phyloP scores from a whole-genome alignment of 2,797 vertebrate genomes.

The Lacerta viridis region DNA sequence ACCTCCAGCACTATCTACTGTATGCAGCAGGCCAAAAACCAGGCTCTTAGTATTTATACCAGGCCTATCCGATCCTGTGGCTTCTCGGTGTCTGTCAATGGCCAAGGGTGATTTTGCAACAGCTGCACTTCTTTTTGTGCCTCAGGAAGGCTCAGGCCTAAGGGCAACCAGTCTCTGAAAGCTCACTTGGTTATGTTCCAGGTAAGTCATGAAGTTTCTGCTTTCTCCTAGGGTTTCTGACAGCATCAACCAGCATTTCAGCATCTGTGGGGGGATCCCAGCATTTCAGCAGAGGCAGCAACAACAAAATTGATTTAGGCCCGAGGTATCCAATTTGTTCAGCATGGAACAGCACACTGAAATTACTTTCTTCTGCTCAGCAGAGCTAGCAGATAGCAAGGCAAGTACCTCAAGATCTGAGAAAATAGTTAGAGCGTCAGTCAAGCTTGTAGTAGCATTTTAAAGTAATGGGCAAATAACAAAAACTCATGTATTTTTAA shows the following conservation, averaged over 20 bases:
- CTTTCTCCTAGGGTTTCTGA: not conserved
- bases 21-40: not conserved
- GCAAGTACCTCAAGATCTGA: not conserved
- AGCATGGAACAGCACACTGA: not conserved
- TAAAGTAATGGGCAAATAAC: constrained; percentile 1
- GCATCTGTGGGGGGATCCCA: not conserved
- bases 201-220: not conserved
- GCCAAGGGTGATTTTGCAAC: not conserved
- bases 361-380: constrained; percentile 29
- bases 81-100: not conserved
- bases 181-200: not conserved
- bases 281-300: not conserved
- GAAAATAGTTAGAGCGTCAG: not conserved
- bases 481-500: constrained; percentile 14
- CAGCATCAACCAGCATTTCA: not conserved
- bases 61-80: not conserved
- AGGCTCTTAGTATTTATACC: not conserved
- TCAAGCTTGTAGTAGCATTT: not conserved
- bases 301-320: constrained; percentile 23
- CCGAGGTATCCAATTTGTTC: constrained; percentile 34
- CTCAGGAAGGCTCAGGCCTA: constrained; percentile 1
- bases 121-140: not conserved
- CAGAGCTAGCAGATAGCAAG: not conserved
- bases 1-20: too few species aligned
- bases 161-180: not conserved